A percentile compares a stretch with the other conserved stretches of the same genome.
Evolutionary conservation across 2,888 invertebrate genomes (phyloP).

Genomic region (Melinaea menophilus): DNA sequence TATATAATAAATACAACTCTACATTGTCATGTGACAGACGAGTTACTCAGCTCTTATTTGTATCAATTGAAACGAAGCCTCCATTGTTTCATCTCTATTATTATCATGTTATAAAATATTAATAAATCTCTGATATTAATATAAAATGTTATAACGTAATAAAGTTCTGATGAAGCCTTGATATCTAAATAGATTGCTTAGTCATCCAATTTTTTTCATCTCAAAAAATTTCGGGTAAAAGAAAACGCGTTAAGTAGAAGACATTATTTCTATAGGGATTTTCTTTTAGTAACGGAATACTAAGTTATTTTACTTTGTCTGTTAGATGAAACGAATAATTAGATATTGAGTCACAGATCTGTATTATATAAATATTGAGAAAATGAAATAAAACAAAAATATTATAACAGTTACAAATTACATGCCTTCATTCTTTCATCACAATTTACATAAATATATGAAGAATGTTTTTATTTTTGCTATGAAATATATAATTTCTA

Average conservation of each 20-base stretch:
- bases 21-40: background rate
- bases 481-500: no score
- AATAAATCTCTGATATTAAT: background rate
- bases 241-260: slow-evolving; percentile 9
- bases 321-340: background rate
- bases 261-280: slow-evolving; percentile 7
- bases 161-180: slow-evolving; percentile 8
- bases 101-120: background rate
- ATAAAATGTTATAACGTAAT: slow-evolving; percentile 7
- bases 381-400: no score
- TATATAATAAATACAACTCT: background rate
- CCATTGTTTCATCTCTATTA: background rate
- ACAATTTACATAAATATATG: no score
- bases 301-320: background rate
- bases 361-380: no score
- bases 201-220: slow-evolving; percentile 19
- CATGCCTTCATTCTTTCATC: no score
- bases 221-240: slow-evolving; percentile 1
- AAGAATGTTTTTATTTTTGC: no score
- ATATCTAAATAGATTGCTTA: slow-evolving; percentile 11
- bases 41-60: background rate
- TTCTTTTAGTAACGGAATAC: background rate
- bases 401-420: no score
- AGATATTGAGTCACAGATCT: background rate
- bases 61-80: no score